Base-by-base conservation (phyloP, 1,140 invertebrate species). In the Drosophila erecta region DNA sequence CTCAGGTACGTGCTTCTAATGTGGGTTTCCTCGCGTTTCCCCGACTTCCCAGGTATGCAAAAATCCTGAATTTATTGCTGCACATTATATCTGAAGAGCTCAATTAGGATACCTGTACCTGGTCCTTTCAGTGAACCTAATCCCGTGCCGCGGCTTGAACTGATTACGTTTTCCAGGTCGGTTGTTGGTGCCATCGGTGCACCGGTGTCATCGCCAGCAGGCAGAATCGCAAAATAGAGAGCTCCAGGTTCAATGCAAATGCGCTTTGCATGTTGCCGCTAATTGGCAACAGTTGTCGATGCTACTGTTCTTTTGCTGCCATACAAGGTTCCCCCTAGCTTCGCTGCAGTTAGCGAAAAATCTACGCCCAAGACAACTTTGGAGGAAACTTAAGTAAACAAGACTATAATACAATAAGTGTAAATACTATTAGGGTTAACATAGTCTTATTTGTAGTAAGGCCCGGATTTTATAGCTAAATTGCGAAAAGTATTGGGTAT, bases 241-340 rank as follows among this genome's bases (percentile, higher is more conserved):
- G 20, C 54, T 38, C 24, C 69, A 30, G 71, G 47, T 43, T 69
- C 74, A 76, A 85, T 89, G 76, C 85, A 80, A 89, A 89, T 89
- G 85, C 73, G 80, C 76, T 89, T 89, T 84, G 85, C 84, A 85
- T 89, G 84, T 89, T 80, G 73, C 84, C 83, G 84, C 84, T 89
- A 89, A 89, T 89, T 89, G 84, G 84, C 80, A 84, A 83, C 76
- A 79, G 84, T 87, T 87, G 85, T 87, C 85, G 83, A 84, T 87
- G 61, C 43, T 20, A 79, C 74, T 74, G 74, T 83, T 87, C 59
- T 78, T 61, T 56, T 12, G 43, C 55, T 57, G 20, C 40, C 44
- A 37, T 35, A 58, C 15, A 47, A 22, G 41, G 55, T 55, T 56
- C 40, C 35, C 44, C 37, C 27, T 27, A 24, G 27, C 47, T 2